Evolutionary conservation across 2,113 vertebrate genomes (phyloP).

Genomic region (Fregata magnificens): DNA sequence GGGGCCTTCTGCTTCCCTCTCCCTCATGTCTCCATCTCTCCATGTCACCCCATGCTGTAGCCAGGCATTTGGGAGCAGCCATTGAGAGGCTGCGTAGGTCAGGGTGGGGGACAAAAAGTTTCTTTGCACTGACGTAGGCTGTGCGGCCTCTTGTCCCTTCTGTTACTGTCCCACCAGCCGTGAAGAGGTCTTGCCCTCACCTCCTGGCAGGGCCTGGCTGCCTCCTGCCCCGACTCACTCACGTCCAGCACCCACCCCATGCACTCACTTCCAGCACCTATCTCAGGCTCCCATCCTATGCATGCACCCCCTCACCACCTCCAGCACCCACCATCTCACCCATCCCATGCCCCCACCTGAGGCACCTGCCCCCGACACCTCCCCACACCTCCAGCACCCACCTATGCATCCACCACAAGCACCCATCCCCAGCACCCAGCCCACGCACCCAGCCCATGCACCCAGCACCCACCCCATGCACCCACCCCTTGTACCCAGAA

Average conservation of each 20-base stretch:
- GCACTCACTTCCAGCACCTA: background rate
- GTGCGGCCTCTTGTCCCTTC: background rate
- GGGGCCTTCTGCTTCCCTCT: background rate
- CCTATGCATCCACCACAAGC: too few species aligned
- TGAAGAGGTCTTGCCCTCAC: background rate
- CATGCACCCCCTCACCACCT: too few species aligned
- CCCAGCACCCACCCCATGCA: background rate
- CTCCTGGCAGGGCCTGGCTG: too few species aligned
- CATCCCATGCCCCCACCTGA: background rate
- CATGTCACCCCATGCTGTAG: fast-evolving
- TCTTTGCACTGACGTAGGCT: background rate
- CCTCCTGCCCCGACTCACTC: background rate
- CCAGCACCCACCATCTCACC: background rate
- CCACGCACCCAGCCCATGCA: too few species aligned
- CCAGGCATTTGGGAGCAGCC: background rate
- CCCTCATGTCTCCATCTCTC: background rate
- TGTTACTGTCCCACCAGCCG: background rate
- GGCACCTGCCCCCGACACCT: background rate
- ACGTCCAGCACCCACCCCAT: background rate
- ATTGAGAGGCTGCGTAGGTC: fast-evolving
- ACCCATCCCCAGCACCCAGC: background rate
- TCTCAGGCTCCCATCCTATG: background rate
- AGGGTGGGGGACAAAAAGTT: background rate
- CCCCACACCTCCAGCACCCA: background rate
- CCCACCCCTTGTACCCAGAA: too few species aligned